Evolutionary conservation across 2,888 invertebrate genomes (phyloP).

Genomic region (Anodontia alba): DNA sequence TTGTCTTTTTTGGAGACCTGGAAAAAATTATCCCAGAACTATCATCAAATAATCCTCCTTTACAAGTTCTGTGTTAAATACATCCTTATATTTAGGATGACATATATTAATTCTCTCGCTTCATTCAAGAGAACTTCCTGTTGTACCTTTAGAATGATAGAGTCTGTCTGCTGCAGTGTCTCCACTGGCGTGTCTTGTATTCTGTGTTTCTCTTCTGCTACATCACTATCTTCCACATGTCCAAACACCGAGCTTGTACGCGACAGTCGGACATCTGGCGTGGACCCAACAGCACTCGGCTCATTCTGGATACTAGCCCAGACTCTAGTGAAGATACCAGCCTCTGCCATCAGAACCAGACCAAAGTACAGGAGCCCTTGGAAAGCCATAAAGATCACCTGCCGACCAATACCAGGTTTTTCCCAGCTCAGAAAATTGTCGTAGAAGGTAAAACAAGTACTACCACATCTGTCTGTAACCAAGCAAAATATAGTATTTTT

Average conservation of each 20-base stretch:
- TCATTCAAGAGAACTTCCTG: no score
- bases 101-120: no score
- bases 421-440: constrained; percentile 88
- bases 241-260: not conserved
- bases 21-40: no score
- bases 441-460: constrained; percentile 77
- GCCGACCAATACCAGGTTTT: constrained; percentile 89
- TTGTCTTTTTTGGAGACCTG: no score
- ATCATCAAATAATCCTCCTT: no score
- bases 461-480: constrained; percentile 59
- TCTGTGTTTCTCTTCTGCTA: constrained; percentile 81
- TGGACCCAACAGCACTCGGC: constrained; percentile 38
- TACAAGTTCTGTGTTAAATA: no score
- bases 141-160: constrained; percentile 86
- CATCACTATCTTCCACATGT: constrained; percentile 81
- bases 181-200: constrained; percentile 72
- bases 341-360: constrained; percentile 88
- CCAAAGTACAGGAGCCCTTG: constrained; percentile 88
- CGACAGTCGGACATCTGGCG: constrained; percentile 10
- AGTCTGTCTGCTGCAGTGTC: constrained; percentile 79
- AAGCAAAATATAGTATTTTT: not conserved
- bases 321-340: constrained; percentile 44
- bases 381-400: constrained; percentile 87
- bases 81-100: no score
- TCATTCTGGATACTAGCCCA: not conserved